Evolutionary conservation across 2,113 vertebrate genomes (phyloP).

Genomic region (Melanerpes aurifrons): DNA sequence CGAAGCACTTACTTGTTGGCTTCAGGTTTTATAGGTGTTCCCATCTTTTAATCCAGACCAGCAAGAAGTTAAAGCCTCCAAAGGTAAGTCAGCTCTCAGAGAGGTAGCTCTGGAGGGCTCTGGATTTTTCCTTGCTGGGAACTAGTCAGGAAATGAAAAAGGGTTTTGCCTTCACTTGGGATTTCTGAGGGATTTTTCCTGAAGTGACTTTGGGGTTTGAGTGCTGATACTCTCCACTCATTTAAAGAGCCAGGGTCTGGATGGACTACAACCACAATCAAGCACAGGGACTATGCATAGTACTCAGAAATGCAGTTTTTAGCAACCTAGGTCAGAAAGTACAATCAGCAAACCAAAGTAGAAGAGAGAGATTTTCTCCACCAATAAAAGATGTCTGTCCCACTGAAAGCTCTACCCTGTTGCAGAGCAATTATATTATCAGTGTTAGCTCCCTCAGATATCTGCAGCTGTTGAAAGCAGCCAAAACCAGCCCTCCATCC

Average conservation of each 20-base stretch:
- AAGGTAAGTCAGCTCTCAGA: neutral
- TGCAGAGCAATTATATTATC: neutral
- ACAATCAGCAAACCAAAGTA: neutral
- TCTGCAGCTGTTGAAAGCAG: neutral
- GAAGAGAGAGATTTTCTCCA: neutral
- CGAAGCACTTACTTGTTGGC: slow-evolving; percentile 26
- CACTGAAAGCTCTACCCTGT: neutral
- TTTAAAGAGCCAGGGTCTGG: neutral
- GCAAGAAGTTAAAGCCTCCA: neutral
- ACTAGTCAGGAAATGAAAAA: neutral
- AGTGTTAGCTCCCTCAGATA: neutral
- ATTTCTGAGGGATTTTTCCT: neutral
- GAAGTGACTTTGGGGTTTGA: neutral
- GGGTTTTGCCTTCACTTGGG: neutral
- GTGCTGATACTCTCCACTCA: neutral
- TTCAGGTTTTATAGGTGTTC: neutral
- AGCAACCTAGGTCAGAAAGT: neutral
- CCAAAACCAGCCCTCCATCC: neutral
- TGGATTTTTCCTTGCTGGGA: neutral
- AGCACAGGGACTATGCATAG: neutral
- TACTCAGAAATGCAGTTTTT: neutral
- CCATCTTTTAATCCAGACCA: neutral
- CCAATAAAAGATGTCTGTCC: neutral
- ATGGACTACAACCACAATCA: neutral
- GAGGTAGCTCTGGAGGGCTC: neutral